phyloP scores from a whole-genome alignment of 2,888 invertebrate genomes.

The Spisula solida region DNA sequence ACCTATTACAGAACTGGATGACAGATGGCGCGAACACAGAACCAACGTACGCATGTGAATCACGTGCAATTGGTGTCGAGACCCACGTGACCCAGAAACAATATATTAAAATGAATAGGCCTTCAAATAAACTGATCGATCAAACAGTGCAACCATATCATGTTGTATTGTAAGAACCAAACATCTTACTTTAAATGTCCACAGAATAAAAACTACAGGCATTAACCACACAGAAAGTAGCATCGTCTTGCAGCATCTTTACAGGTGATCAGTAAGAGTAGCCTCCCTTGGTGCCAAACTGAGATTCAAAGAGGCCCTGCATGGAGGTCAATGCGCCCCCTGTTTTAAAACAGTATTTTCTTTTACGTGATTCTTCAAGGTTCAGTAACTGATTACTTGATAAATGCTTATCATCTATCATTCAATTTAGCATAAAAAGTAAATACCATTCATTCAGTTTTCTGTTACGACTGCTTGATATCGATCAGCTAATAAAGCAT shows the following conservation, averaged over 20 bases:
- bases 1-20: too few species aligned
- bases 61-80: not conserved
- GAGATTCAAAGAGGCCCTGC: not conserved
- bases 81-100: not conserved
- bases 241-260: not conserved
- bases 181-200: not conserved
- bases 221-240: not conserved
- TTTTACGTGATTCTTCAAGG: too few species aligned
- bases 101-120: not conserved
- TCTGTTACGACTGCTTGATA: too few species aligned
- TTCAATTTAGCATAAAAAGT: too few species aligned
- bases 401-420: too few species aligned
- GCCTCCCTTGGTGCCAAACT: not conserved
- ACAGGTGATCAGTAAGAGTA: not conserved
- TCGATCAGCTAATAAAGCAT: too few species aligned
- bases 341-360: too few species aligned
- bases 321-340: not conserved
- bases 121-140: not conserved
- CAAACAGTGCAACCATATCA: too few species aligned
- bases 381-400: too few species aligned
- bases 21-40: too few species aligned
- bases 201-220: not conserved
- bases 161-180: not conserved
- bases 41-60: not conserved
- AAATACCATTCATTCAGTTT: too few species aligned